Conservation (phyloP, 2,113 vertebrate species). For the Hyperopisus bebe region DNA sequence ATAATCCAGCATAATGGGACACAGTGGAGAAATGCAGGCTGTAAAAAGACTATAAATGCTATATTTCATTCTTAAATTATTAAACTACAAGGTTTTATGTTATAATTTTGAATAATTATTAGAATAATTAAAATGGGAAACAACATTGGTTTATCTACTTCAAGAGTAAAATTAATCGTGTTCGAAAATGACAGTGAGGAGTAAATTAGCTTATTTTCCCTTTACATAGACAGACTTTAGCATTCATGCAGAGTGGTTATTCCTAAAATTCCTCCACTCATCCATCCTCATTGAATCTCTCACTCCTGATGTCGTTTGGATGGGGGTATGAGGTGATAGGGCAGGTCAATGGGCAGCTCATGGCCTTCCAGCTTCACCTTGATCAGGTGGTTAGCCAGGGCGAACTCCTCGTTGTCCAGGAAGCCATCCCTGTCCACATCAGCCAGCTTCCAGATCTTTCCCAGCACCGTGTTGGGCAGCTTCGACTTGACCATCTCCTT, state of each 20-base stretch:
- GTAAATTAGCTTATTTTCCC: constrained; percentile 6
- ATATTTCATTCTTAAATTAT: not conserved
- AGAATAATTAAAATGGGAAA: not conserved
- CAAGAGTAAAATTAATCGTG: constrained; percentile 9
- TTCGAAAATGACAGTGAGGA: not conserved
- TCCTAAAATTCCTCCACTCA: not conserved
- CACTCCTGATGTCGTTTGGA: constrained; percentile 54
- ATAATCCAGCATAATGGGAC: not conserved
- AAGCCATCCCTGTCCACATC: constrained; percentile 69
- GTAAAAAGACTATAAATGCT: not conserved
- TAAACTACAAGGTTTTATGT: not conserved
- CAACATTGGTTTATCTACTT: not conserved
- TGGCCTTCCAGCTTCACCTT: constrained; percentile 62
- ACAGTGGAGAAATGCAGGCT: not conserved
- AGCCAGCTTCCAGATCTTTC: constrained; percentile 67
- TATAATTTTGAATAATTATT: not conserved
- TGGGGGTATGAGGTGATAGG: constrained; percentile 63
- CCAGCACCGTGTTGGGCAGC: constrained; percentile 62
- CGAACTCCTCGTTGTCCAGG: constrained; percentile 50
- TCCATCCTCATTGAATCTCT: not conserved
- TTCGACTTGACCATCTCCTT: constrained; percentile 77
- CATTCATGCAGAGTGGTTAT: not conserved
- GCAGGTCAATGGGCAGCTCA: constrained; percentile 65
- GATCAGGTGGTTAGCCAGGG: constrained; percentile 46
- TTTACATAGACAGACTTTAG: not conserved